Conservation (phyloP, 2,113 vertebrate genomes). For the Pterocles gutturalis region DNA sequence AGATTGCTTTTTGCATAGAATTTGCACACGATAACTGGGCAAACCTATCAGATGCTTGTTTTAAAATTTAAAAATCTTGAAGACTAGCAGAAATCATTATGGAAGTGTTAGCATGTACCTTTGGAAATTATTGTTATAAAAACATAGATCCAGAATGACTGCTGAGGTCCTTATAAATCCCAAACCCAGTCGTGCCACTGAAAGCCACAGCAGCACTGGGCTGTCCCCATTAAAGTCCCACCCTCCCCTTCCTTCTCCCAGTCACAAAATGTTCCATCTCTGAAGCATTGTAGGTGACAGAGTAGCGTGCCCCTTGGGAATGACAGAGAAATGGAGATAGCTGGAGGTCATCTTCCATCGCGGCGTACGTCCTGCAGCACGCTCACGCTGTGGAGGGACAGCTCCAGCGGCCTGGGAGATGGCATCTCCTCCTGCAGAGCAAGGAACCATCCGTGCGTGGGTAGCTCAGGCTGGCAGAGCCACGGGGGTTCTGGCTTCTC, state of each 20-base stretch:
- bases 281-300: rapidly evolving
- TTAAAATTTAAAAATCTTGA: background rate
- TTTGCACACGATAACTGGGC: background rate
- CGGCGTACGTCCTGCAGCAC: background rate
- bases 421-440: background rate
- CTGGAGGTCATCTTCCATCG: rapidly evolving
- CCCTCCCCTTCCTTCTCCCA: background rate
- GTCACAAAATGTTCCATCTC: background rate
- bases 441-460: background rate
- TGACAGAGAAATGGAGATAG: background rate
- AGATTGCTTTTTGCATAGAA: background rate
- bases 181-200: background rate
- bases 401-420: background rate
- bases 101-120: background rate
- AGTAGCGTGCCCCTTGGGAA: background rate
- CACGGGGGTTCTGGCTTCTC: background rate
- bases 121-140: background rate
- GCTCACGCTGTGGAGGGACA: rapidly evolving
- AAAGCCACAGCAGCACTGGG: background rate
- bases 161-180: rapidly evolving
- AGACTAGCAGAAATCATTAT: background rate
- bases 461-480: background rate
- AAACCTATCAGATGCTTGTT: background rate
- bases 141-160: background rate
- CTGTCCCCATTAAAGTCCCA: background rate